phyloP scores from a whole-genome alignment of 2,888 invertebrate species.

The Sinodicranocentrus sp. region DNA sequence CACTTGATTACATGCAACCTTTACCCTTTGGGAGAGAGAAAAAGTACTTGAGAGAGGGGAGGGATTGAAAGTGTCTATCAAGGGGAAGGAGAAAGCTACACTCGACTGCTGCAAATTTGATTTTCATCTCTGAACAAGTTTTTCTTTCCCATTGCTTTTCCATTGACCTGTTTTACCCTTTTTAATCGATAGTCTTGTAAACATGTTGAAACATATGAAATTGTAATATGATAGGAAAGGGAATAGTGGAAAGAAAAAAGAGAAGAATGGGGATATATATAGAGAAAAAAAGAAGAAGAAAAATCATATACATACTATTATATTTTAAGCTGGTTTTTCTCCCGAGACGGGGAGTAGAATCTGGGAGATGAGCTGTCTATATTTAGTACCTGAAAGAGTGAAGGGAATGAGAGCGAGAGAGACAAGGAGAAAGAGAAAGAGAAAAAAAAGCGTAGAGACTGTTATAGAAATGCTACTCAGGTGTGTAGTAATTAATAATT shows the following conservation, averaged over 20 bases:
- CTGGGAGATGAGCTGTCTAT: conserved; percentile 12
- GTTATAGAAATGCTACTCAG: conserved; percentile 62
- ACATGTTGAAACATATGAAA: conserved; percentile 11
- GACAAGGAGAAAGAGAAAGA: too few relatives aligned
- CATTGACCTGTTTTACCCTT: conserved; percentile 29
- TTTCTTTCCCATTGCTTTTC: neutral
- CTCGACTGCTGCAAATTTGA: neutral
- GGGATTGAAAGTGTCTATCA: conserved; percentile 6
- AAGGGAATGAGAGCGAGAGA: too few relatives aligned
- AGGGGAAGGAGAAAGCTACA: neutral
- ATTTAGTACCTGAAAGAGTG: conserved; percentile 1
- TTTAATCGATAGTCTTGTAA: conserved; percentile 37
- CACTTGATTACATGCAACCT: conserved; percentile 43
- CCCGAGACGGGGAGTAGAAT: too few relatives aligned
- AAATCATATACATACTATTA: too few relatives aligned
- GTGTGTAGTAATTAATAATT: conserved; percentile 74
- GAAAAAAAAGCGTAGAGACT: neutral
- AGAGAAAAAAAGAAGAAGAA: too few relatives aligned
- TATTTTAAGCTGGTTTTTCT: too few relatives aligned
- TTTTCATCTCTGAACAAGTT: conserved; percentile 6
- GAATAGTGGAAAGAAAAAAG: neutral
- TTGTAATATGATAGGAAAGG: neutral
- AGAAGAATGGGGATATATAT: neutral
- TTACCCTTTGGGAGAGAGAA: conserved; percentile 30
- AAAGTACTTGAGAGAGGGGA: conserved; percentile 13